Evolutionary conservation across 2,888 invertebrate species (phyloP).

Genomic region (Eupithecia centaureata): DNA sequence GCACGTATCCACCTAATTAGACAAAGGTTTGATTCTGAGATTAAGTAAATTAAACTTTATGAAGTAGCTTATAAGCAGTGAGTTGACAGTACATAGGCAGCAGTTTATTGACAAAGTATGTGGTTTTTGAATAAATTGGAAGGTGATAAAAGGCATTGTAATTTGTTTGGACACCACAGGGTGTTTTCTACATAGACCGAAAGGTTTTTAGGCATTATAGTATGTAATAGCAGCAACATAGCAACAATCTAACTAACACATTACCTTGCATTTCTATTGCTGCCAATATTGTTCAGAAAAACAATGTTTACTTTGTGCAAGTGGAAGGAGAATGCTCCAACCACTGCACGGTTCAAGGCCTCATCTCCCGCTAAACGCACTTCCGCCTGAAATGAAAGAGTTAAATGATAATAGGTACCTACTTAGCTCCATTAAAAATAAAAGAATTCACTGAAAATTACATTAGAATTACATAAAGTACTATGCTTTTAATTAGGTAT

Average conservation of each 20-base stretch:
- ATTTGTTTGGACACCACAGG: no score
- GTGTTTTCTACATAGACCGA: no score
- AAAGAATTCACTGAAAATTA: neutral
- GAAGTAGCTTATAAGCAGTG: no score
- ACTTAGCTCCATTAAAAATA: no score
- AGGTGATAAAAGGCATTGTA: no score
- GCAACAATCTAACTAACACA: neutral
- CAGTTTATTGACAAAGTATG: neutral
- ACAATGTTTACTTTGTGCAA: conserved; percentile 76
- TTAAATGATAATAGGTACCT: neutral
- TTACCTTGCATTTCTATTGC: conserved; percentile 75
- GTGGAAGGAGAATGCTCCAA: conserved; percentile 77
- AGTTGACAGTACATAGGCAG: no score
- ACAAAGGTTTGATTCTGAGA: neutral
- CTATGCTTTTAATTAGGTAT: neutral
- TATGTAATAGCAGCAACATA: no score
- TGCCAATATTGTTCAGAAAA: conserved; percentile 75
- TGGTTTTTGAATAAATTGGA: neutral
- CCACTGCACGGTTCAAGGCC: conserved; percentile 76
- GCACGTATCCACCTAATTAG: conserved; percentile 77
- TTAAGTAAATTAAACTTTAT: neutral
- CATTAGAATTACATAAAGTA: neutral
- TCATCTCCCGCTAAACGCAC: conserved; percentile 78
- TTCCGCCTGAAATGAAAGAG: conserved; percentile 68
- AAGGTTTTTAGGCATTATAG: no score